Evolutionary conservation across 2,888 invertebrate species (phyloP).

Genomic region (Diarsia dahlii): DNA sequence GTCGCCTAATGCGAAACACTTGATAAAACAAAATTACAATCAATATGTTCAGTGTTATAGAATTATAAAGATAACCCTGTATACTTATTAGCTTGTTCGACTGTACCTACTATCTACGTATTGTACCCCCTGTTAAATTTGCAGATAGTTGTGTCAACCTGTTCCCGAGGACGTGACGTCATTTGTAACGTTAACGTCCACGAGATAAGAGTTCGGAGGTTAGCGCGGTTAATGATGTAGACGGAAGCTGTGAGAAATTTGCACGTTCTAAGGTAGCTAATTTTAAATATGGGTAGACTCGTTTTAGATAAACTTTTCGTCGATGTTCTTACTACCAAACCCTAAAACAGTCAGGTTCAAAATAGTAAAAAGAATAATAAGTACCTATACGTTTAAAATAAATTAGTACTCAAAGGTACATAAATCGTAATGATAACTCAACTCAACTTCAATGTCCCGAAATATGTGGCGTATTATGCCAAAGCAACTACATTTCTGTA

Average conservation of each 20-base stretch:
- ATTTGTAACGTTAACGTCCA: slow-evolving; percentile 66
- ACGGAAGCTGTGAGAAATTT: slow-evolving; percentile 17
- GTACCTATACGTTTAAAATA: too few species aligned
- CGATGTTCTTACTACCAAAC: not conserved
- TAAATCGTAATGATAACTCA: not conserved
- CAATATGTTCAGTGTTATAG: too few species aligned
- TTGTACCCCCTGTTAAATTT: slow-evolving; percentile 72
- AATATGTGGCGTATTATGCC: not conserved
- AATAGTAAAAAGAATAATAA: not conserved
- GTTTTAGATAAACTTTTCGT: not conserved
- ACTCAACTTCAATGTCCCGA: not conserved
- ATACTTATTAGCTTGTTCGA: too few species aligned
- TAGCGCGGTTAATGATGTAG: slow-evolving; percentile 38
- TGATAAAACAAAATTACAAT: too few species aligned
- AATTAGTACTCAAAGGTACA: not conserved
- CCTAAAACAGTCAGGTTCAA: not conserved
- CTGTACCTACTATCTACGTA: not conserved
- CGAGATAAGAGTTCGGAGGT: slow-evolving; percentile 31
- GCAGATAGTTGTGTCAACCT: slow-evolving; percentile 77
- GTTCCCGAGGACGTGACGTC: slow-evolving; percentile 52
- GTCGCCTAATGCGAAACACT: too few species aligned
- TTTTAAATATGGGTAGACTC: not conserved
- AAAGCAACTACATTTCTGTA: slow-evolving; percentile 2
- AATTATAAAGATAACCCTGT: too few species aligned
- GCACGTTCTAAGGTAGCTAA: not conserved